phyloP scores from a whole-genome alignment of 2,113 vertebrate genomes.

The Trachemys scripta region DNA sequence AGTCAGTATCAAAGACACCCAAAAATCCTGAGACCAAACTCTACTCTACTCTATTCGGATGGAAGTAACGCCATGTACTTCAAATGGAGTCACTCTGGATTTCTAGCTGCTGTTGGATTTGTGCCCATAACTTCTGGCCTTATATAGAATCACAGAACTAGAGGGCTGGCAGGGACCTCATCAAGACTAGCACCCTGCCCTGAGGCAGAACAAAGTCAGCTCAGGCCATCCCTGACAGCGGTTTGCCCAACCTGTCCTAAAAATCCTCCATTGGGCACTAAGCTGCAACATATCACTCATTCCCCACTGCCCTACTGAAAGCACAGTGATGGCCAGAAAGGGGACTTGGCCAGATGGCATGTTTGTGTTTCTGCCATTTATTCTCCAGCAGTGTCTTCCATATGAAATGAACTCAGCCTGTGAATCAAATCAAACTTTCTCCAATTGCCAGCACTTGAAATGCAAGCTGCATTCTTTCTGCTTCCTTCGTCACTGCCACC shows the following conservation, averaged over 20 bases:
- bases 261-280: not conserved
- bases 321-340: not conserved
- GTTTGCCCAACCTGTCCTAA: not conserved
- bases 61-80: not conserved
- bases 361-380: not conserved
- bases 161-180: not conserved
- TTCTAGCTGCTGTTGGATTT: not conserved
- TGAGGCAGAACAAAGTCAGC: not conserved
- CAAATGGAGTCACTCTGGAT: not conserved
- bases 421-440: not conserved
- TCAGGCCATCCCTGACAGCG: not conserved
- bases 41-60: not conserved
- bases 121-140: not conserved
- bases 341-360: not conserved
- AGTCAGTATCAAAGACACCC: not conserved
- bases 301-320: not conserved
- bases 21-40: accelerated
- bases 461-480: not conserved
- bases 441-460: not conserved
- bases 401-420: not conserved
- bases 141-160: too few species aligned
- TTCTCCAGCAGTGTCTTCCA: not conserved
- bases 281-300: not conserved
- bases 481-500: not conserved
- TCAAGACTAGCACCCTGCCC: not conserved